Evolutionary conservation across 2,888 invertebrate species (phyloP).

Genomic region (Erebia epiphron): DNA sequence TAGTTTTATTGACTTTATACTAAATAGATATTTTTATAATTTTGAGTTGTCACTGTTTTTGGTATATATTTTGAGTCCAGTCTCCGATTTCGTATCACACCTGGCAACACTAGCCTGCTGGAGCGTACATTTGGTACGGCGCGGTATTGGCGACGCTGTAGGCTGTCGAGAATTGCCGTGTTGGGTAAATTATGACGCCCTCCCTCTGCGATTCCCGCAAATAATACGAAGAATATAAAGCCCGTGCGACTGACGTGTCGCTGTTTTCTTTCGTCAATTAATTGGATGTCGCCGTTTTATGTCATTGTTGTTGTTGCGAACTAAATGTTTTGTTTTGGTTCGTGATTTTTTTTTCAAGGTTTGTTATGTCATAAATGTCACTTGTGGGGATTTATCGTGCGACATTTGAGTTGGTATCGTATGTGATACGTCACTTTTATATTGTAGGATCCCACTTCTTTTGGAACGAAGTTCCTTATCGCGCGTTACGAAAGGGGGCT

Average conservation of each 20-base stretch:
- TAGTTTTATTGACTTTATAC: too few species aligned
- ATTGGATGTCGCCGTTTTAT: slow-evolving; percentile 38
- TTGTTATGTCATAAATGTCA: slow-evolving; percentile 2
- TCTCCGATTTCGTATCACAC: slow-evolving; percentile 50
- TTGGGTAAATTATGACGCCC: slow-evolving; percentile 75
- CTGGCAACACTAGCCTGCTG: slow-evolving; percentile 43
- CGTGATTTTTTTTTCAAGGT: background rate
- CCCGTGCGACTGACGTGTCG: slow-evolving; percentile 62
- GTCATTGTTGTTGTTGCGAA: slow-evolving; percentile 31
- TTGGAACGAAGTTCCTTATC: too few species aligned
- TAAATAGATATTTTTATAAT: background rate
- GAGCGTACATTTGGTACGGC: slow-evolving; percentile 64
- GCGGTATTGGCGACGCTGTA: slow-evolving; percentile 71
- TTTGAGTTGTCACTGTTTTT: background rate
- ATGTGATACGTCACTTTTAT: background rate
- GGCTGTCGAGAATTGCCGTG: slow-evolving; percentile 75
- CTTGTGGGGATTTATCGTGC: background rate
- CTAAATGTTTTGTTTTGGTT: background rate
- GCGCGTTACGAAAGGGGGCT: too few species aligned
- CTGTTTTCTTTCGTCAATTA: slow-evolving; percentile 51
- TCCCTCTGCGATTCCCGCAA: slow-evolving; percentile 73
- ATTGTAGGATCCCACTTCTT: background rate
- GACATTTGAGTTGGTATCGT: background rate
- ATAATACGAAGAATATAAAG: slow-evolving; percentile 69
- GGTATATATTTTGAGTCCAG: background rate